Conservation (phyloP, 2,113 vertebrate species). For the Sander lucioperca region DNA sequence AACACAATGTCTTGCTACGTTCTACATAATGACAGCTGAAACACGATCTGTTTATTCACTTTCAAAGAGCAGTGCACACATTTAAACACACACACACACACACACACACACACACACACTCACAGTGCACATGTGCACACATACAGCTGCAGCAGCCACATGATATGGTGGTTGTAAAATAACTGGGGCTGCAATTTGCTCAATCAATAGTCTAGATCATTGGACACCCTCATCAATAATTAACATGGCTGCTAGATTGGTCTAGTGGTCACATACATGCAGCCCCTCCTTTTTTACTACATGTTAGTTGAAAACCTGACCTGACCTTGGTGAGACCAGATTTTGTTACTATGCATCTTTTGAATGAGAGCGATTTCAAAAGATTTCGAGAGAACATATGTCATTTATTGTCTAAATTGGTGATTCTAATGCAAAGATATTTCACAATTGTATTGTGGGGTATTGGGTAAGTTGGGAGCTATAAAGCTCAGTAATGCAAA, state of each 20-base stretch:
- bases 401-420: background rate
- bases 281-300: slow-evolving; percentile 3
- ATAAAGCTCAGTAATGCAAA: background rate
- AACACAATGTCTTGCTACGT: slow-evolving; percentile 12
- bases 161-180: slow-evolving; percentile 62
- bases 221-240: slow-evolving; percentile 76
- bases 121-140: slow-evolving; percentile 12
- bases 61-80: slow-evolving; percentile 12
- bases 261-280: slow-evolving; percentile 34
- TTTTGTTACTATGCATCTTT: background rate
- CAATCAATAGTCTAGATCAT: slow-evolving; percentile 74
- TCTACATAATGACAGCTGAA: slow-evolving; percentile 38
- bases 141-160: slow-evolving; percentile 47
- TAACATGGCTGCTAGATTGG: slow-evolving; percentile 44
- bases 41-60: slow-evolving; percentile 47
- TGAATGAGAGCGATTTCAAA: background rate
- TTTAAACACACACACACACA: background rate
- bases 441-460: background rate
- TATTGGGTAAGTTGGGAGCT: background rate
- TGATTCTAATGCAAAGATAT: background rate
- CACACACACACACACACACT: background rate
- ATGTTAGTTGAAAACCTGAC: slow-evolving; percentile 28
- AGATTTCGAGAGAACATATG: background rate
- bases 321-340: slow-evolving; percentile 27
- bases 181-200: slow-evolving; percentile 69